These are phyloP conservation scores for Illadopsis cleaveri DNA, from an alignment of 2,113 vertebrate genomes.

Conservation along the genomic window DNA sequence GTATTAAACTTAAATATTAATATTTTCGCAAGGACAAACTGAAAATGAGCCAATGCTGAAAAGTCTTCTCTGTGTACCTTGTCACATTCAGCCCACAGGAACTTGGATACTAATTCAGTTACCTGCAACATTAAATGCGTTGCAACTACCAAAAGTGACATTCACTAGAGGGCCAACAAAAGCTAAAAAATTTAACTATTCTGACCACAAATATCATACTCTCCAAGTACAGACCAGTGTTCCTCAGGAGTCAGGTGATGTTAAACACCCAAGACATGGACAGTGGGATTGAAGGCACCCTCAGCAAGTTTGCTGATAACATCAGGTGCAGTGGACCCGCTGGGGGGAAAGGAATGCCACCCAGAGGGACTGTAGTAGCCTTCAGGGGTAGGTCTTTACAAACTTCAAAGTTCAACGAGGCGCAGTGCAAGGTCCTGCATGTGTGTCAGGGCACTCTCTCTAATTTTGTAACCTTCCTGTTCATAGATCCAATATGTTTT, in stretches of 20 bases:
- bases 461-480: background rate
- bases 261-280: background rate
- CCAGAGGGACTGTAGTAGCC: background rate
- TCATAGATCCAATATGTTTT: background rate
- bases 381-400: background rate
- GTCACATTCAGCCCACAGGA: background rate
- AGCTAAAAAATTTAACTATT: background rate
- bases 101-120: background rate
- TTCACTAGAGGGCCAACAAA: background rate
- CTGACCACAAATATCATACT: background rate
- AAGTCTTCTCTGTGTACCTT: background rate
- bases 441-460: background rate
- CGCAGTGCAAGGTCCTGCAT: accelerated
- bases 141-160: background rate
- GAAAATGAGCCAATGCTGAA: background rate
- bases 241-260: background rate
- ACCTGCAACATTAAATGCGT: background rate
- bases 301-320: background rate
- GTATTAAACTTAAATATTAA: background rate
- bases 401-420: background rate
- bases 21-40: background rate
- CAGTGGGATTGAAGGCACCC: background rate
- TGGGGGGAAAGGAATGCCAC: background rate
- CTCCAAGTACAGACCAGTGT: background rate
- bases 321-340: background rate